Conservation (phyloP, 1,140 invertebrate species). For the Melipona quadrifasciata region DNA sequence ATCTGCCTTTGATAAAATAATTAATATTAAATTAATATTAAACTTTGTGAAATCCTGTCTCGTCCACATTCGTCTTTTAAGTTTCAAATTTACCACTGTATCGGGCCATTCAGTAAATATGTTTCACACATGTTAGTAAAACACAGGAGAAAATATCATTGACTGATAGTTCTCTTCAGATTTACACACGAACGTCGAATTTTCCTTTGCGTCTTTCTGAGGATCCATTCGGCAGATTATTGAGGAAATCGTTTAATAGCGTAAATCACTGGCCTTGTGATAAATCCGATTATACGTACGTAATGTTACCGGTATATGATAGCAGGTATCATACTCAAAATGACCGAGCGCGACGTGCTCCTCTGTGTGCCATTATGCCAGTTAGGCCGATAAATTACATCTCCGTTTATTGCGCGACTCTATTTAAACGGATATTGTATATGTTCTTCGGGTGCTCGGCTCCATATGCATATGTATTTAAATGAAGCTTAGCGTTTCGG, state of each 20-base stretch:
- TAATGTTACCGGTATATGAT: background rate
- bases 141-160: too few species aligned
- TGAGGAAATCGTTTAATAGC: background rate
- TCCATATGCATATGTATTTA: conserved; percentile 51
- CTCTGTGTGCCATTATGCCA: conserved; percentile 10
- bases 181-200: background rate
- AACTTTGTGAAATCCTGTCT: background rate
- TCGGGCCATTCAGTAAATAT: too few species aligned
- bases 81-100: too few species aligned
- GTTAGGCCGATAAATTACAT: conserved; percentile 39
- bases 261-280: background rate
- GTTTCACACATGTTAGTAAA: too few species aligned
- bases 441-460: conserved; percentile 1
- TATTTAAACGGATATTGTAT: conserved; percentile 37
- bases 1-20: background rate
- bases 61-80: background rate
- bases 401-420: conserved; percentile 21
- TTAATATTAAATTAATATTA: too few species aligned
- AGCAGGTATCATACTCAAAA: background rate
- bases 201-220: background rate
- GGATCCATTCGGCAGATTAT: too few species aligned
- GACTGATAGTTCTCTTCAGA: background rate
- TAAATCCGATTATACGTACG: background rate
- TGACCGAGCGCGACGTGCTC: background rate
- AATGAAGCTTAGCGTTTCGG: conserved; percentile 44